Base-by-base conservation (phyloP, 2,888 invertebrate species). In the Mesorhabditis spiculigera region DNA sequence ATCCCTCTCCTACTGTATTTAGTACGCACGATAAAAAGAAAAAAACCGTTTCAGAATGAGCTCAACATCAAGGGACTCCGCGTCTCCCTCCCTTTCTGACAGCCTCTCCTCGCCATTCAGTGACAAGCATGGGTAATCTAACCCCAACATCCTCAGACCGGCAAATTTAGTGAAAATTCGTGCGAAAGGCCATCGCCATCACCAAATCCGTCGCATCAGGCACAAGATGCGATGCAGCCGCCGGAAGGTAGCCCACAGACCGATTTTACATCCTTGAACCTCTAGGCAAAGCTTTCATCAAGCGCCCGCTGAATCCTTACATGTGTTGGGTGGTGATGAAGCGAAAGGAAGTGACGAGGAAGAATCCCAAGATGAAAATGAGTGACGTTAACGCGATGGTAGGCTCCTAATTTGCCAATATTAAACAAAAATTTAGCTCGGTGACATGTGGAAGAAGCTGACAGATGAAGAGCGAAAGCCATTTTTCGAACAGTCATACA, bases 251-350 rank as follows among this genome's bases (percentile, higher is more conserved):
- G 8, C 8, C n/a, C 3, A 13, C 8, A n/a, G n/a, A 13, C 58
- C n/a, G n/a, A 50, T 50, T 50, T 50, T 50, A 50, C 8, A 50
- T 50, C n/a, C 8, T 50, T 50, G 58, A 10, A 50, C 8, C 28
- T 50, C n/a, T 50, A 50, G 58, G 58, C 58, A 50, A 50, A 50
- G 58, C 58, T 13, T 50, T 50, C n/a, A 50, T 50, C 58, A 50
- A 50, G 58, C 58, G 58, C 8, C 58, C 58, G 10, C n/a, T 50
- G 3, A 50, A 50, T 50, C 58, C 58, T 10, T 50, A 50, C 58
- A 50, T 50, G 58, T 50, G 58, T n/a, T 50, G 58, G 58, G 58
- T 50, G 58, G 58, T 50, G 58, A 50, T 50, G 10, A 50, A 50
- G 58, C 58, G 58, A 10, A 50, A 50, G n/a, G 58, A 50, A n/a